These are phyloP conservation scores for Mimachlamys varia DNA, from an alignment of 2,888 invertebrate species.

Conservation along the genomic window DNA sequence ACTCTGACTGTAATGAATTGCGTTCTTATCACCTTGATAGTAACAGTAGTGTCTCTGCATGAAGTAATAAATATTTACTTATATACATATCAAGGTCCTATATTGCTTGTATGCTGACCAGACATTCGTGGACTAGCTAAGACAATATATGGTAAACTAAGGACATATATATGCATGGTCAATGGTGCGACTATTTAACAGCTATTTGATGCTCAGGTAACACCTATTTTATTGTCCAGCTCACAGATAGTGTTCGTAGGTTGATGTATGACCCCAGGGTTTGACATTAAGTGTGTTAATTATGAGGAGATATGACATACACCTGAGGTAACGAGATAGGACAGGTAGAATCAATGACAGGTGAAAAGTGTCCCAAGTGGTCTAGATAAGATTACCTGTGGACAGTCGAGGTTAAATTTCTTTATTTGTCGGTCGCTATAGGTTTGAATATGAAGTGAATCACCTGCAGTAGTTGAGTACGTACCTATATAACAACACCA, in stretches of 20 bases:
- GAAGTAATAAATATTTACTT: neutral
- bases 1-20: neutral
- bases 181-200: neutral
- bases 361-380: neutral
- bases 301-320: neutral
- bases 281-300: constrained; percentile 23
- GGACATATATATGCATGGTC: neutral
- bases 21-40: neutral
- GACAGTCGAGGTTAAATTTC: neutral
- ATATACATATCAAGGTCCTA: neutral
- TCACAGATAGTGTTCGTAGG: neutral
- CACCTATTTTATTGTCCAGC: neutral
- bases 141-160: neutral
- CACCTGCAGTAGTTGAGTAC: neutral
- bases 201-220: constrained; percentile 3
- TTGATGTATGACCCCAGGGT: neutral
- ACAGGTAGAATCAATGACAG: neutral
- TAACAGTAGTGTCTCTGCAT: neutral
- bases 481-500: neutral
- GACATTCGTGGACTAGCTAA: neutral
- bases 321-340: neutral
- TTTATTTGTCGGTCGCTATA: neutral
- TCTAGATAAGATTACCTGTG: constrained; percentile 11
- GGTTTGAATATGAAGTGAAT: neutral
- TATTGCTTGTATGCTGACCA: neutral